phyloP scores from a whole-genome alignment of 2,888 invertebrate species.

The Hirtodrosophila histrioides region DNA sequence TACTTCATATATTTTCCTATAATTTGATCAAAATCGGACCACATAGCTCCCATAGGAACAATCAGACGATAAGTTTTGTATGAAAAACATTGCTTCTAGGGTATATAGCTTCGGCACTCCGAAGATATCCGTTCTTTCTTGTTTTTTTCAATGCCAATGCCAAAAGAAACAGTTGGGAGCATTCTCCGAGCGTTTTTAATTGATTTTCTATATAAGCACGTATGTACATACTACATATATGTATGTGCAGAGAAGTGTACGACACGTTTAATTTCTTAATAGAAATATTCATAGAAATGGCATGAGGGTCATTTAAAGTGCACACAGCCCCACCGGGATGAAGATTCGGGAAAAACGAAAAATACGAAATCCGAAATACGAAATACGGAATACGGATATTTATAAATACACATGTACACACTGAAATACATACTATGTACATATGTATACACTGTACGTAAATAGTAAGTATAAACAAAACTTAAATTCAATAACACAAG shows the following conservation, averaged over 20 bases:
- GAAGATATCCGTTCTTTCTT: no score
- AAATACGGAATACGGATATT: conserved; percentile 35
- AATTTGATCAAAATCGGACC: no score
- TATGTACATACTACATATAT: no score
- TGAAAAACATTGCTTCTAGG: no score
- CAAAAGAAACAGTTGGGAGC: conserved; percentile 8
- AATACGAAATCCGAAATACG: no score
- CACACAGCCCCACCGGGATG: not conserved
- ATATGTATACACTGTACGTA: conserved; percentile 3
- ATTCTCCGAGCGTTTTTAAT: conserved; percentile 17
- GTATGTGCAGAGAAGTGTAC: not conserved
- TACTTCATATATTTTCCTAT: no score
- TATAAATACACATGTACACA: conserved; percentile 17
- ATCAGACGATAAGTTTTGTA: no score
- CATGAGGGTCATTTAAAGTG: conserved; percentile 17
- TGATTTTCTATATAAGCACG: conserved; percentile 16
- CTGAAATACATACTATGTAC: not conserved
- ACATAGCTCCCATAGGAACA: no score
- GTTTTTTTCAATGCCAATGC: no score
- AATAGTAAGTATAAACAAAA: conserved; percentile 19
- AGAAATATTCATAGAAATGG: conserved; percentile 10
- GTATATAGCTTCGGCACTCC: no score
- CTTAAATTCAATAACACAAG: conserved; percentile 20
- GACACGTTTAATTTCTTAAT: not conserved
- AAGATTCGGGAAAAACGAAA: no score